Evolutionary conservation across 1,140 invertebrate genomes (phyloP).

Genomic region (Radopholus similis): DNA sequence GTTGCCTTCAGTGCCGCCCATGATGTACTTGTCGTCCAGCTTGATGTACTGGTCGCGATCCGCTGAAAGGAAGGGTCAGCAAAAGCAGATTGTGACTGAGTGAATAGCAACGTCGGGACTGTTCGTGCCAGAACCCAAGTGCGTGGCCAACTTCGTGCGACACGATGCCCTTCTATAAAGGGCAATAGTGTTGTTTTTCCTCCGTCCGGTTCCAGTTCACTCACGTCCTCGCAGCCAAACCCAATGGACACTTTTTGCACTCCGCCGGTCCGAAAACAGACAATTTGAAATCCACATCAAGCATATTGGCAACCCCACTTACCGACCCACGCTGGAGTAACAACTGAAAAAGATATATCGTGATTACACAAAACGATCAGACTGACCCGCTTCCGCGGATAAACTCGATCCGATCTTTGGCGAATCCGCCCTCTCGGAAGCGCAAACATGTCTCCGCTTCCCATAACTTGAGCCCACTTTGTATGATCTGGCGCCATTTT

Average conservation of each 20-base stretch:
- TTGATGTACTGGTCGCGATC: constrained; percentile 62
- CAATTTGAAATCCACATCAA: too few relatives aligned
- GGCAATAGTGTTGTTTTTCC: background rate
- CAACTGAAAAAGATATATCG: constrained; percentile 36
- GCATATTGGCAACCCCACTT: background rate
- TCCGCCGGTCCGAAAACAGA: constrained; percentile 48
- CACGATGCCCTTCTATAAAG: constrained; percentile 55
- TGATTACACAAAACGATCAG: background rate
- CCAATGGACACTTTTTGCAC: constrained; percentile 56
- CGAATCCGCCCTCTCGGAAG: constrained; percentile 40
- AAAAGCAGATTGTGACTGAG: background rate
- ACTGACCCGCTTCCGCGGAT: constrained; percentile 52
- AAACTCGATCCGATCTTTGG: constrained; percentile 53
- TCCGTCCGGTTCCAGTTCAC: constrained; percentile 13
- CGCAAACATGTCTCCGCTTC: constrained; percentile 54
- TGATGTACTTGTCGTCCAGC: constrained; percentile 52
- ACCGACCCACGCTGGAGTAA: constrained; percentile 58
- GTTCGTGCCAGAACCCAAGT: constrained; percentile 63
- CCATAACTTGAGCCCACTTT: constrained; percentile 51
- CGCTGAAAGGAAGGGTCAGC: background rate
- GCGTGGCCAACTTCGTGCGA: constrained; percentile 64
- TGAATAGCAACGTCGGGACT: constrained; percentile 55
- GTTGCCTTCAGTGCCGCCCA: constrained; percentile 42
- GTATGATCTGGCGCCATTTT: constrained; percentile 51
- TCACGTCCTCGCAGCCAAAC: constrained; percentile 55